These are phyloP conservation scores for Stictonetta naevosa DNA, from an alignment of 2,113 vertebrate species.

Conservation along the genomic window DNA sequence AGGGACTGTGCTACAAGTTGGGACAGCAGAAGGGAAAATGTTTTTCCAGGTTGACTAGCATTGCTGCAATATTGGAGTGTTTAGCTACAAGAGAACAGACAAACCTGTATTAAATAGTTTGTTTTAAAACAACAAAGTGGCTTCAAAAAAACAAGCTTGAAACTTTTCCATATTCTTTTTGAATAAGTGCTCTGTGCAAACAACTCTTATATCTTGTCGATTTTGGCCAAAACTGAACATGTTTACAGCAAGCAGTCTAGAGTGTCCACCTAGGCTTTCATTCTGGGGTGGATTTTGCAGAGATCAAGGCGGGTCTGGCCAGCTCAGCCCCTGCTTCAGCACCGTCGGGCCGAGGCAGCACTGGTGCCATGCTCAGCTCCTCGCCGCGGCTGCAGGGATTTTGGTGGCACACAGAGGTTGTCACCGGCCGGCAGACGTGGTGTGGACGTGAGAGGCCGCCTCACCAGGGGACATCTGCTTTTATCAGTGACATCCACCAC, in stretches of 20 bases:
- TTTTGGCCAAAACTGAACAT: background rate
- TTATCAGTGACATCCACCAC: accelerated
- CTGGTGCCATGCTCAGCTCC: accelerated
- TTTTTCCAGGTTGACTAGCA: background rate
- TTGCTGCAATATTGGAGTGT: background rate
- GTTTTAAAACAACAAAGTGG: background rate
- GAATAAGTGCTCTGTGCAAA: background rate
- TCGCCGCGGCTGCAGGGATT: background rate
- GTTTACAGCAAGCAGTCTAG: background rate
- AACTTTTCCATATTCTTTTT: background rate
- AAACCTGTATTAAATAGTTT: background rate
- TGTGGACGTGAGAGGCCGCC: accelerated
- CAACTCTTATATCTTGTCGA: background rate
- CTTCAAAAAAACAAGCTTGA: background rate
- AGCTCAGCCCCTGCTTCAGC: background rate
- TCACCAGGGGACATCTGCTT: background rate
- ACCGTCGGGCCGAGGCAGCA: background rate
- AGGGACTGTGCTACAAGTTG: background rate
- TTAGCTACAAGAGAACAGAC: background rate
- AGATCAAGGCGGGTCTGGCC: background rate
- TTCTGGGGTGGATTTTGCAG: background rate
- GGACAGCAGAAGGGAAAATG: background rate
- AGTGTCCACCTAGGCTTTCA: background rate
- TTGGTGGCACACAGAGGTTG: accelerated
- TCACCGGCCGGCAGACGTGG: accelerated